Evolutionary conservation across 2,888 invertebrate species (phyloP).

Genomic region (Sicus ferrugineus): DNA sequence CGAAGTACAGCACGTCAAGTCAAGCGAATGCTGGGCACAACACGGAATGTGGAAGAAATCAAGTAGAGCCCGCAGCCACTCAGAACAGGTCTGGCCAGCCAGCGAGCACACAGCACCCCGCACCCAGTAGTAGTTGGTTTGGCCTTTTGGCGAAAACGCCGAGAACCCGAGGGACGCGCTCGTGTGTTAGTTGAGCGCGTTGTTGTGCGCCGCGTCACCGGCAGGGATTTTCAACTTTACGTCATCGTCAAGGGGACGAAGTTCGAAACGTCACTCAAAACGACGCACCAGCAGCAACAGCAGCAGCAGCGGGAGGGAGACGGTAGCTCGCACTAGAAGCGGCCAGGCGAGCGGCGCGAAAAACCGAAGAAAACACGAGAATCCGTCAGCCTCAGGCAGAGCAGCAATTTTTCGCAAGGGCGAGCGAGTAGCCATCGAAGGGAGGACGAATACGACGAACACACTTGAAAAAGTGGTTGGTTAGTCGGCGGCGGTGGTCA

Average conservation of each 20-base stretch:
- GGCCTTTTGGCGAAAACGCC: slow-evolving; percentile 7
- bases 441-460: slow-evolving; percentile 16
- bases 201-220: slow-evolving; percentile 19
- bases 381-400: background rate
- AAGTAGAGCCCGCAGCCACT: background rate
- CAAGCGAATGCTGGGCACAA: slow-evolving; percentile 27
- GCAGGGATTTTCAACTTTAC: slow-evolving; percentile 27
- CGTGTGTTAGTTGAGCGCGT: slow-evolving; percentile 5
- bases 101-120: slow-evolving; percentile 16
- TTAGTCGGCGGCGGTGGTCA: slow-evolving; percentile 48
- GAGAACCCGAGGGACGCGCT: background rate
- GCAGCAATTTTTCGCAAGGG: slow-evolving; percentile 1
- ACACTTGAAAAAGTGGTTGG: slow-evolving; percentile 42
- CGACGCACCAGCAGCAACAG: background rate
- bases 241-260: slow-evolving; percentile 28
- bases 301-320: background rate
- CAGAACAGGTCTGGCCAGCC: slow-evolving; percentile 4
- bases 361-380: slow-evolving; percentile 14
- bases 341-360: slow-evolving; percentile 15
- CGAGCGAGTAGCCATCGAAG: background rate
- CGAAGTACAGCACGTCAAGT: slow-evolving; percentile 30
- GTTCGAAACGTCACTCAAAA: slow-evolving; percentile 14
- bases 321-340: background rate
- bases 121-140: slow-evolving; percentile 21
- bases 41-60: slow-evolving; percentile 22